A percentile compares a stretch with the other conserved stretches of the same genome.
Conservation (phyloP, 1,140 invertebrate genomes). For the Drosophila baimaii region DNA sequence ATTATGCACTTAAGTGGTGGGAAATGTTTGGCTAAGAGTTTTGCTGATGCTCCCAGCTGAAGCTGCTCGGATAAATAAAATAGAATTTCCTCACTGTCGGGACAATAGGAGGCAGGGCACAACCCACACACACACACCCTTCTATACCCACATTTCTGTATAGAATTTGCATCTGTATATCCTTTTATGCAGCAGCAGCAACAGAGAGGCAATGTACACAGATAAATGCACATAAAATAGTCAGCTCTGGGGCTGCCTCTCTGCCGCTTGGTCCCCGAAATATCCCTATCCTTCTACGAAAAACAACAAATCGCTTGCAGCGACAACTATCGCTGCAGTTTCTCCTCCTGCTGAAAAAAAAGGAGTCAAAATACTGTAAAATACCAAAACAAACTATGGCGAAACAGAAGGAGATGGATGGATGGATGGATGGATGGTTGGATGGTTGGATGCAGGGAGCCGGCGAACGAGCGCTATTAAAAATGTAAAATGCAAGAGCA, state of each 20-base stretch:
- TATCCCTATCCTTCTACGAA: slow-evolving; percentile 5
- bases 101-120: slow-evolving; percentile 28
- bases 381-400: slow-evolving; percentile 43
- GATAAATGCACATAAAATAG: slow-evolving; percentile 74
- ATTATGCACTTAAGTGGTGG: slow-evolving; percentile 81
- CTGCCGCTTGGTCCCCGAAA: background rate
- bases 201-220: slow-evolving; percentile 10
- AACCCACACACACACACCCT: background rate
- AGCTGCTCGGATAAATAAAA: slow-evolving; percentile 69
- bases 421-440: background rate
- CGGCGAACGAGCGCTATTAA: slow-evolving; percentile 30
- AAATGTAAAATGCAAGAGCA: slow-evolving; percentile 74
- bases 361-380: slow-evolving; percentile 20
- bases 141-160: slow-evolving; percentile 23
- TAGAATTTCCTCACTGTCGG: slow-evolving; percentile 50
- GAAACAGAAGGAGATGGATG: slow-evolving; percentile 6
- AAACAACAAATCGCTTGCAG: slow-evolving; percentile 72
- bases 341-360: background rate
- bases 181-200: slow-evolving; percentile 57
- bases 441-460: background rate
- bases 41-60: slow-evolving; percentile 26
- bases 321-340: slow-evolving; percentile 60
- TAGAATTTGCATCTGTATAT: slow-evolving; percentile 75
- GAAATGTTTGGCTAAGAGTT: slow-evolving; percentile 52
- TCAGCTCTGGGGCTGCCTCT: slow-evolving; percentile 37